These are phyloP conservation scores for Pissodes strobi DNA, from an alignment of 1,140 invertebrate genomes.

Conservation along the genomic window DNA sequence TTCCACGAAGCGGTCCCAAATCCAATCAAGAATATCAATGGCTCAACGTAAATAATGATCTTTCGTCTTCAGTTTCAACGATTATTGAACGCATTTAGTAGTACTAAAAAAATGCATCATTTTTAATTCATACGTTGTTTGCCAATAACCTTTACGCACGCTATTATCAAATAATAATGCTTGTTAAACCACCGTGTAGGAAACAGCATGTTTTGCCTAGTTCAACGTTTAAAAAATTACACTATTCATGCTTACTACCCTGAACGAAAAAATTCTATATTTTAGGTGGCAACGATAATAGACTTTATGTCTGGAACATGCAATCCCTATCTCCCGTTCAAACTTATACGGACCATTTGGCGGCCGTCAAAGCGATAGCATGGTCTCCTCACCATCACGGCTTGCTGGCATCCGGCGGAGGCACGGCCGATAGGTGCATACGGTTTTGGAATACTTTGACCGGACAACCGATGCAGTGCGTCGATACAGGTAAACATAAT, in stretches of 20 bases:
- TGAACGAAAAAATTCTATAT: no score
- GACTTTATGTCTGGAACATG: conserved; percentile 96
- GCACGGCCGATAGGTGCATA: conserved; percentile 97
- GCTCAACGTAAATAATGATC: no score
- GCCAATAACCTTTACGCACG: no score
- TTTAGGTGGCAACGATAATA: conserved; percentile 96
- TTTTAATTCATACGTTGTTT: neutral
- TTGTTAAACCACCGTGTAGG: no score
- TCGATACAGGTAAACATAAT: conserved; percentile 93
- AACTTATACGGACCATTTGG: conserved; percentile 96
- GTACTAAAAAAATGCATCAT: neutral
- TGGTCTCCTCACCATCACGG: conserved; percentile 99
- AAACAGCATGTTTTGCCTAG: no score
- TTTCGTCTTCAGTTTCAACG: no score
- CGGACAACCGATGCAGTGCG: conserved; percentile 97
- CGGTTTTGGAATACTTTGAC: conserved; percentile 99
- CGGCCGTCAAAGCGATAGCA: conserved; percentile 98
- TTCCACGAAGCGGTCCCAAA: no score
- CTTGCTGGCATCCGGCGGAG: conserved; percentile 94
- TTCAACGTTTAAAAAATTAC: no score
- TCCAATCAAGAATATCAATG: no score
- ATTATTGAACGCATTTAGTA: no score
- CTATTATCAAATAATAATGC: no score
- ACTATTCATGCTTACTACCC: no score
- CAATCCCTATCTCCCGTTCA: conserved; percentile 88